Evolutionary conservation across 2,888 invertebrate genomes (phyloP).

Genomic region (Chrysolina haemoptera): DNA sequence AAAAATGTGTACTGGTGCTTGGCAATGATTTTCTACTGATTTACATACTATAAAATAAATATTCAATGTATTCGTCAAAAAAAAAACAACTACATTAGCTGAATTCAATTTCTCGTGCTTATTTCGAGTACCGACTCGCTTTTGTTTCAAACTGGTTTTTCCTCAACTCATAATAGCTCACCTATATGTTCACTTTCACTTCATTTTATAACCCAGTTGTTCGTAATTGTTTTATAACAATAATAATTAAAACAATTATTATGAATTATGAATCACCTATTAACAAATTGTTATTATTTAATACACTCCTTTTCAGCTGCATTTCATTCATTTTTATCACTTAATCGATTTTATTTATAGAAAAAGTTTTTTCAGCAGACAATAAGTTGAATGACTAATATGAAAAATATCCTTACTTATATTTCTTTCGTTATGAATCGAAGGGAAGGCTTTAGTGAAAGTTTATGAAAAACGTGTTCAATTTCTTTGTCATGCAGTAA

Average conservation of each 20-base stretch:
- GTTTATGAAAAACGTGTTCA: neutral
- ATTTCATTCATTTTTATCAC: constrained; percentile 19
- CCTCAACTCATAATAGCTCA: constrained; percentile 14
- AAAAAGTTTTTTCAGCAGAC: neutral
- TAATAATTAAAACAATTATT: constrained; percentile 32
- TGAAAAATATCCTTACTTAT: neutral
- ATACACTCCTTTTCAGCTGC: constrained; percentile 17
- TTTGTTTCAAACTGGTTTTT: constrained; percentile 31
- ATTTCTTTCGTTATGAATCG: neutral
- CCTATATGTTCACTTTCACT: constrained; percentile 43
- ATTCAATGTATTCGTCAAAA: too few species aligned
- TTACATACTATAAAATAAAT: too few species aligned
- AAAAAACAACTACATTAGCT: too few species aligned
- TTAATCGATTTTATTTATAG: constrained; percentile 17
- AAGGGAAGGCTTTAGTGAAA: neutral
- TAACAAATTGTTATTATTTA: constrained; percentile 32
- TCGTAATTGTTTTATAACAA: constrained; percentile 43
- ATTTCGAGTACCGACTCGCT: neutral
- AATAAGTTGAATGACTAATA: constrained; percentile 2
- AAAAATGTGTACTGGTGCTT: too few species aligned
- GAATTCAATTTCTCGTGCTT: neutral
- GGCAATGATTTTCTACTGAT: too few species aligned
- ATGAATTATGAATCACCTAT: constrained; percentile 44
- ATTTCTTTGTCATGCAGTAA: too few species aligned
- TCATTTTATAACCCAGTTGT: constrained; percentile 43